Evolutionary conservation across 2,888 invertebrate species (phyloP), one percentile per base, ranked within the genome.

Genomic region (Drosophila kambysellisi): DNA sequence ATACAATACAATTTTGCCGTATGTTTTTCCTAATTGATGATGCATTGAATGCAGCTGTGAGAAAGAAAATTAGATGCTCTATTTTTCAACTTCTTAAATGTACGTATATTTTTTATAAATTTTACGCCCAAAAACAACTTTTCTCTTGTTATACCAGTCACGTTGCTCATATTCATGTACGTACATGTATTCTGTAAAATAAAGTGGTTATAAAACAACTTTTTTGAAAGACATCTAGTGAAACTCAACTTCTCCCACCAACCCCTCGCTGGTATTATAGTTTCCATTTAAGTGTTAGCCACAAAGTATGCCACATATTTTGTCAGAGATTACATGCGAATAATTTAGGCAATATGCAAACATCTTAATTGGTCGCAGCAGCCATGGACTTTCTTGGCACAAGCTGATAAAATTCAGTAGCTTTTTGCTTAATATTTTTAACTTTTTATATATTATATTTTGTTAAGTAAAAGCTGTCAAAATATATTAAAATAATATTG

Each of bases 221-320:
- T 46, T 46, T 11, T 46, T 15, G 4, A 15, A 12, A 46, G 2
- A 46, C 2, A 20, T 20, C 15, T 15, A 46, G 8, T 4, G 20
- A 46, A 46, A 46, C 9, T 39, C 4, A 39, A 41, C 25, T 35
- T 9, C 29, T 50, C 9, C 11, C 25, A 41, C 11, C 7, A 46
- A 46, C 25, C 20, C 15, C 15, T 46, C 8, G 15, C 4, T 8
- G 4, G 20, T 46, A 8, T 15, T 46, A 15, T 46, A 25, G 46
- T 15, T 46, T 46, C 29, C 15, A 25, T 43, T 67, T 71, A 53
- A 17, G 20, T 46, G n/a, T 30, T n/a, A 51, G 72, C 72, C 72
- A 17, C 30, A 72, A 65, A 72, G 70, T 72, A 72, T 72, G 17
- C 72, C 15, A 39, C 7, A 37, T 32, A 12, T 41, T 50, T 20